Evolutionary conservation across 2,797 vertebrate species (phyloP).

Genomic region (Serranus cabrilla): DNA sequence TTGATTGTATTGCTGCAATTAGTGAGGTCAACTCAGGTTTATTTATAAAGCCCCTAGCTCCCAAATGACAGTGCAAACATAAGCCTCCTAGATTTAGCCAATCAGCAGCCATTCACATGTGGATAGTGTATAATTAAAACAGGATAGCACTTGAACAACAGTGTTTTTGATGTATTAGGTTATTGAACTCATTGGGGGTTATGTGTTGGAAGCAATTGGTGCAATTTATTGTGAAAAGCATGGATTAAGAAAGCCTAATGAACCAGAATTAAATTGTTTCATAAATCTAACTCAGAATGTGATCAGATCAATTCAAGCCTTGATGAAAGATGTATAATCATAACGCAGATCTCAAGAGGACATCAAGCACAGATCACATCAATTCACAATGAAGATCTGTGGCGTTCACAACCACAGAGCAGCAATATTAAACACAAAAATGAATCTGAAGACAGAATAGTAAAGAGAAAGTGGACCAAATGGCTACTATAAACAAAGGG

Average conservation of each 20-base stretch:
- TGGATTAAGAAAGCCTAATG: slow-evolving; percentile 10
- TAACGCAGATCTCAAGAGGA: slow-evolving; percentile 12
- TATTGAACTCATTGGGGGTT: neutral
- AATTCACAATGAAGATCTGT: slow-evolving; percentile 37
- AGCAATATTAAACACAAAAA: slow-evolving; percentile 20
- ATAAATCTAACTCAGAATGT: slow-evolving; percentile 21
- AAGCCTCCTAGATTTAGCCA: neutral
- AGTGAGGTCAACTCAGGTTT: slow-evolving; percentile 46
- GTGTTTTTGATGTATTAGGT: neutral
- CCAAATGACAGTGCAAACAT: neutral
- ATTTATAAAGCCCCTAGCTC: slow-evolving; percentile 34
- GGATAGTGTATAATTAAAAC: neutral
- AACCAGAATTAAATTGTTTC: slow-evolving; percentile 1
- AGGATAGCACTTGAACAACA: neutral
- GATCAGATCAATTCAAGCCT: slow-evolving; percentile 15
- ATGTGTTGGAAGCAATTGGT: neutral
- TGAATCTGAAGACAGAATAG: neutral
- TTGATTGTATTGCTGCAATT: slow-evolving; percentile 51
- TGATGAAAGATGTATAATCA: slow-evolving; percentile 29
- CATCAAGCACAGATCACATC: slow-evolving; percentile 15
- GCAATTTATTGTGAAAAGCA: neutral
- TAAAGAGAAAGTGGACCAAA: neutral
- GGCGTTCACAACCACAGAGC: slow-evolving; percentile 22
- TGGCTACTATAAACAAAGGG: neutral
- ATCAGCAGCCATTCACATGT: slow-evolving; percentile 15